Conservation (phyloP, 2,113 vertebrate genomes). For the Engraulis encrasicolus region DNA sequence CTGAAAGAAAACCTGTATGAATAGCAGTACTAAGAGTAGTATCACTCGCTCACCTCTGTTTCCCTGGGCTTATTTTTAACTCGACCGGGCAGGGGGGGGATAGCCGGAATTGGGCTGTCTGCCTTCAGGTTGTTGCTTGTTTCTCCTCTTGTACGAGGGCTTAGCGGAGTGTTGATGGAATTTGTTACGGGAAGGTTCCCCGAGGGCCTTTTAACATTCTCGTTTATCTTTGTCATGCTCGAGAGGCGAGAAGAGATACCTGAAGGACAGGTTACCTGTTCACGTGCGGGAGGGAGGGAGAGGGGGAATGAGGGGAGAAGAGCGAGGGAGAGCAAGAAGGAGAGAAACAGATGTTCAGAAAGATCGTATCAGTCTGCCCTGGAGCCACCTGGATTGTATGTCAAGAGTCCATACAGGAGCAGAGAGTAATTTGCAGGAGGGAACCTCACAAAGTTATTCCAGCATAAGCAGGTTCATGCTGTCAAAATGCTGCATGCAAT, state of each 20-base stretch:
- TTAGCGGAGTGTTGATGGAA: not conserved
- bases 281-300: not conserved
- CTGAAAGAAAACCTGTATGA: too few species aligned
- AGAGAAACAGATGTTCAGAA: constrained; percentile 11
- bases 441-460: not conserved
- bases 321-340: not conserved
- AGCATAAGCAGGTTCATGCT: not conserved
- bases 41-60: constrained; percentile 1
- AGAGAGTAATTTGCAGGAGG: not conserved
- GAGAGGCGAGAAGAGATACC: not conserved
- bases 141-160: not conserved
- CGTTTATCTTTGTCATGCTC: not conserved
- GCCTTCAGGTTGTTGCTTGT: not conserved
- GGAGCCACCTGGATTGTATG: not conserved
- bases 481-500: too few species aligned
- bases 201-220: not conserved
- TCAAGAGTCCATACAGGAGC: not conserved
- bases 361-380: not conserved
- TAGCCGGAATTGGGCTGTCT: not conserved
- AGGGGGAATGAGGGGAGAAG: not conserved
- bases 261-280: not conserved
- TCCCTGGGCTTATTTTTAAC: not conserved
- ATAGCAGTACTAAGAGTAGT: too few species aligned
- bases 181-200: not conserved
- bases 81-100: not conserved